phyloP scores from a whole-genome alignment of 2,113 vertebrate genomes.

The Oryzias curvinotus region DNA sequence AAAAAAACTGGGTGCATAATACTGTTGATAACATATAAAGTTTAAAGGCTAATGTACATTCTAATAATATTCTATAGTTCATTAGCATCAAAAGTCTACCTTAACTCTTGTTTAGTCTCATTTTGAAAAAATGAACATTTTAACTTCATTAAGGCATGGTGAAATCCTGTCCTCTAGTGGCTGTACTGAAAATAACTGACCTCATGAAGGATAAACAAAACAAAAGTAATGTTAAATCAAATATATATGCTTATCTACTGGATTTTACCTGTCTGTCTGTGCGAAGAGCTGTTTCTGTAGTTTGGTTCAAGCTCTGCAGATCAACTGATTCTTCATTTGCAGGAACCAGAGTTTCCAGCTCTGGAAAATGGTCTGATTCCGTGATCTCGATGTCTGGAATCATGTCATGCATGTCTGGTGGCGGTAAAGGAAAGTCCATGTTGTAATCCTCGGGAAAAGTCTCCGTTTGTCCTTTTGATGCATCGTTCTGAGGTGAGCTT shows the following conservation, averaged over 20 bases:
- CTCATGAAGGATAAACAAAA: neutral
- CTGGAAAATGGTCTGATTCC: neutral
- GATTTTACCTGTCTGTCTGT: slow-evolving; percentile 17
- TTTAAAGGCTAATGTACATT: too few relatives aligned
- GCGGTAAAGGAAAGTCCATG: slow-evolving; percentile 25
- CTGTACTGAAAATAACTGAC: neutral
- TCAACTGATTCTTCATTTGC: neutral
- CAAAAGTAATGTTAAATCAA: neutral
- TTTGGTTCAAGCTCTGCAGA: neutral
- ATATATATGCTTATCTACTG: neutral
- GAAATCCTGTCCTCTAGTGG: slow-evolving; percentile 38
- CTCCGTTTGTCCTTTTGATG: neutral
- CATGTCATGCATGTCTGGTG: slow-evolving; percentile 54
- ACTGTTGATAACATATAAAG: too few relatives aligned
- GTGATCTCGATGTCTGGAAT: slow-evolving; percentile 48
- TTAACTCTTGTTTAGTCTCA: too few relatives aligned
- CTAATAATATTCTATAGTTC: too few relatives aligned
- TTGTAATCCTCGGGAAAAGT: neutral
- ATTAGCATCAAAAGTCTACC: too few relatives aligned
- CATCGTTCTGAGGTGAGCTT: neutral
- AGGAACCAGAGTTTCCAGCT: neutral
- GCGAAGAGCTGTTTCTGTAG: neutral
- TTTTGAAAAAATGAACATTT: neutral
- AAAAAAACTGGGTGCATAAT: too few relatives aligned
- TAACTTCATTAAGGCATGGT: neutral